phyloP scores from a whole-genome alignment of 2,888 invertebrate genomes.

The Cantharis rufa region DNA sequence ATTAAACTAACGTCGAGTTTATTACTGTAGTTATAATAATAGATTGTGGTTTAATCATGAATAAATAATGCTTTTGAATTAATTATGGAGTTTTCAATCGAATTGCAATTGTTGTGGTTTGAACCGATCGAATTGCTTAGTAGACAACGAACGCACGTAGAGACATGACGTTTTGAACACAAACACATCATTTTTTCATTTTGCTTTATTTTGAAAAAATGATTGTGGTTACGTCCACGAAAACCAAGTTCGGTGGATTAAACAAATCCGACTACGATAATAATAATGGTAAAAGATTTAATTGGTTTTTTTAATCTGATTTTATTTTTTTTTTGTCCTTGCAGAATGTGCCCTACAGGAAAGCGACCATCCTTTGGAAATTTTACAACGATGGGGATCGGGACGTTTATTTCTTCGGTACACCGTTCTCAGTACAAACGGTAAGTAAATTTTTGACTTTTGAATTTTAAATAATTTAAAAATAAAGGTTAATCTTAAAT shows the following conservation, averaged over 20 bases:
- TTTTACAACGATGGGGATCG: constrained; percentile 63
- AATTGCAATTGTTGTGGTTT: constrained; percentile 12
- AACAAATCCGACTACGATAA: constrained; percentile 3
- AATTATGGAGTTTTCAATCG: constrained; percentile 24
- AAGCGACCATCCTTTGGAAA: constrained; percentile 65
- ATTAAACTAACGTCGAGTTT: neutral
- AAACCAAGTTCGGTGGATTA: constrained; percentile 39
- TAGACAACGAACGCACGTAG: constrained; percentile 1
- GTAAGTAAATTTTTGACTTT: constrained; percentile 40
- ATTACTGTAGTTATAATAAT: constrained; percentile 10
- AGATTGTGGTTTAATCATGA: constrained; percentile 17
- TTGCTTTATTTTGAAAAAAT: constrained; percentile 31
- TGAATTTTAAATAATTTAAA: neutral
- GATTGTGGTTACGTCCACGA: constrained; percentile 48
- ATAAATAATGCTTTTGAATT: constrained; percentile 24
- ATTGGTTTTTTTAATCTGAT: too few species aligned
- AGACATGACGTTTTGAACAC: neutral
- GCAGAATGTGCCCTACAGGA: constrained; percentile 66
- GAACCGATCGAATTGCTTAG: constrained; percentile 24
- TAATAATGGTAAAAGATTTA: neutral
- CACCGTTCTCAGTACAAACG: constrained; percentile 51
- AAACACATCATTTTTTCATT: neutral
- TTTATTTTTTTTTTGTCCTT: constrained; percentile 42
- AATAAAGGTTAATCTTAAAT: neutral
- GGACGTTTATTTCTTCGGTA: constrained; percentile 66